phyloP scores from a whole-genome alignment of 1,140 invertebrate species.

The Drosophila rufa region DNA sequence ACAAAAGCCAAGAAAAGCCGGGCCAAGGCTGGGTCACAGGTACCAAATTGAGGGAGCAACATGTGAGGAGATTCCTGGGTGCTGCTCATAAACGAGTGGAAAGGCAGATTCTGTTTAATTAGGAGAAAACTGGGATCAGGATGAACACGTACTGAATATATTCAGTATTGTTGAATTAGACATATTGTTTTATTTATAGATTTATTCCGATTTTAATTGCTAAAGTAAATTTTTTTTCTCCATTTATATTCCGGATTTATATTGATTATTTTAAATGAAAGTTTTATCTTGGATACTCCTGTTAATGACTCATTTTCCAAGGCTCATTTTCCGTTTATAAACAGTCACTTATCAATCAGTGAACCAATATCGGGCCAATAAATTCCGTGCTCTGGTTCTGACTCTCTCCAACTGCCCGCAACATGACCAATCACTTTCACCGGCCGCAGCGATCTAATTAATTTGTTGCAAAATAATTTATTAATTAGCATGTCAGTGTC shows the following conservation, averaged over 20 bases:
- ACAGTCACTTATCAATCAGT: slow-evolving; percentile 20
- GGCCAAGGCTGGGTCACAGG: slow-evolving; percentile 39
- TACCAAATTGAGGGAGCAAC: slow-evolving; percentile 6
- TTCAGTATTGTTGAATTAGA: too few relatives aligned
- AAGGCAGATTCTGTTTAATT: slow-evolving; percentile 1
- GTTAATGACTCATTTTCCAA: background rate
- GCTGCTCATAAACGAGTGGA: background rate
- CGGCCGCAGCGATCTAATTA: slow-evolving; percentile 61
- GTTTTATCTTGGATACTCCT: too few relatives aligned
- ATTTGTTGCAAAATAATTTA: slow-evolving; percentile 78
- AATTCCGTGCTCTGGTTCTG: background rate
- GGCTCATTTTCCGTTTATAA: background rate
- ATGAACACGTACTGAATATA: background rate
- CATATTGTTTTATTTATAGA: background rate
- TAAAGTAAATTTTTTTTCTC: rapidly evolving
- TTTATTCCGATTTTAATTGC: background rate
- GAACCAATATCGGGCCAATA: background rate
- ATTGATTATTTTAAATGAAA: too few relatives aligned
- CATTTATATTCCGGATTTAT: background rate
- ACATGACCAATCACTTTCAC: slow-evolving; percentile 55
- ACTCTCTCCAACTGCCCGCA: slow-evolving; percentile 14
- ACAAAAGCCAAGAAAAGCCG: slow-evolving; percentile 65
- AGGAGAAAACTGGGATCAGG: too few relatives aligned
- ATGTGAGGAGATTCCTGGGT: background rate
- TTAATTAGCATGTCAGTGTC: slow-evolving; percentile 75